Conservation (phyloP, 30 jellyfish, hydroid and myxozoan genomes). For the Hydractinia echinata region DNA sequence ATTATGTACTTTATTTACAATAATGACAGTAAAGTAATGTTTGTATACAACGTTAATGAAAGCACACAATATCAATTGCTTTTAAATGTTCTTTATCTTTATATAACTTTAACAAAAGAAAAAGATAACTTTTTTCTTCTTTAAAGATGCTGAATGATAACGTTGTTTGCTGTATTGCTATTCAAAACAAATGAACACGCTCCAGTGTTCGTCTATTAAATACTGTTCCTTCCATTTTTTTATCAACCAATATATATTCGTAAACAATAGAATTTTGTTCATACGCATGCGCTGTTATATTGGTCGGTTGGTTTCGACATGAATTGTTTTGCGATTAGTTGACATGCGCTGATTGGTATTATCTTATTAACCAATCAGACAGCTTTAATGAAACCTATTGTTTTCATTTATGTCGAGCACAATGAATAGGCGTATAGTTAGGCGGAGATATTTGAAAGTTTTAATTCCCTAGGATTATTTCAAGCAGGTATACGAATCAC, state of each 20-base stretch:
- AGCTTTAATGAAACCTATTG: background rate
- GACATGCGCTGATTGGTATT: constrained; percentile 18
- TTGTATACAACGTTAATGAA: background rate
- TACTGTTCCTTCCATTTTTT: background rate
- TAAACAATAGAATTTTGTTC: background rate
- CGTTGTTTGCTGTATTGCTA: too few species aligned
- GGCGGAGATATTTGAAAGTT: constrained; percentile 11
- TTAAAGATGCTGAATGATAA: too few species aligned
- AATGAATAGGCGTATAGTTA: constrained; percentile 13
- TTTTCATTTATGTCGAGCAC: background rate
- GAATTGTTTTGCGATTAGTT: background rate
- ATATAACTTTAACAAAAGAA: background rate
- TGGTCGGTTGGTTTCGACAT: constrained; percentile 1
- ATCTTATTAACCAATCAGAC: constrained; percentile 3
- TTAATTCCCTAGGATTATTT: background rate
- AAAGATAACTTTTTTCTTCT: background rate
- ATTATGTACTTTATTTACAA: background rate
- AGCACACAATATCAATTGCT: background rate
- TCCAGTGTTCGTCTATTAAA: too few species aligned
- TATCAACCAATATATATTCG: background rate
- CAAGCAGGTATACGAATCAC: too few species aligned
- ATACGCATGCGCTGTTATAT: constrained; percentile 13
- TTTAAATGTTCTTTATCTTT: background rate
- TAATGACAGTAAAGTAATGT: background rate
- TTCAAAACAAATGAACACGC: too few species aligned